Conservation (phyloP, 2,888 invertebrate genomes). For the Eilema sororculum region DNA sequence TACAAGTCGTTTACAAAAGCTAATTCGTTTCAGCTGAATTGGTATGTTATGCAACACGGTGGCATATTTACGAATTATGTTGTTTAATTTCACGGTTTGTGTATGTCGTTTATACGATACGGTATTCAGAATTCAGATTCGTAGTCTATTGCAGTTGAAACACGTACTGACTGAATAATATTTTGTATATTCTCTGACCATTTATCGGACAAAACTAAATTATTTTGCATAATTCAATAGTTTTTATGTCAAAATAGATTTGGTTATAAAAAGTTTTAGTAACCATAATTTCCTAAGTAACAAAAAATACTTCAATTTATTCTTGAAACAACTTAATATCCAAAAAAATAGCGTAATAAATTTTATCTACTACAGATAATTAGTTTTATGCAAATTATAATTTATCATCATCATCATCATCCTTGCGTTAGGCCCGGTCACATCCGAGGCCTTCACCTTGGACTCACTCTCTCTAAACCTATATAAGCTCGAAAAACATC, state of each 20-base stretch:
- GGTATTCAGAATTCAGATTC: neutral
- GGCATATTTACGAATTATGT: neutral
- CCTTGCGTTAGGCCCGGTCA: too few relatives aligned
- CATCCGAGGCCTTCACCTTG: too few relatives aligned
- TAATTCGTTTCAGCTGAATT: neutral
- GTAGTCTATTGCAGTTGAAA: neutral
- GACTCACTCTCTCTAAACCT: too few relatives aligned
- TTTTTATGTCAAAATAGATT: neutral
- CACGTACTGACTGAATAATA: neutral
- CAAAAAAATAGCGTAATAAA: neutral
- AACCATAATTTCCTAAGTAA: neutral
- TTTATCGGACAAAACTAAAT: neutral
- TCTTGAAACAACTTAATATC: neutral
- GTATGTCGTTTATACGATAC: neutral
- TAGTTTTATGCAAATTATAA: neutral
- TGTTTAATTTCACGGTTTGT: constrained; percentile 1
- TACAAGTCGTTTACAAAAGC: neutral
- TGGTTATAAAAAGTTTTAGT: neutral
- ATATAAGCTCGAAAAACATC: too few relatives aligned
- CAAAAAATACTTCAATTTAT: neutral
- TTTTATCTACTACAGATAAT: neutral
- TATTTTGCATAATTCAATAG: neutral
- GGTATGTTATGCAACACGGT: neutral
- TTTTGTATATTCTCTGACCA: neutral
- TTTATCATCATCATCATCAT: too few relatives aligned